Evolutionary conservation across 2,888 invertebrate genomes (phyloP).

Genomic region (Epirrhoe tristata): DNA sequence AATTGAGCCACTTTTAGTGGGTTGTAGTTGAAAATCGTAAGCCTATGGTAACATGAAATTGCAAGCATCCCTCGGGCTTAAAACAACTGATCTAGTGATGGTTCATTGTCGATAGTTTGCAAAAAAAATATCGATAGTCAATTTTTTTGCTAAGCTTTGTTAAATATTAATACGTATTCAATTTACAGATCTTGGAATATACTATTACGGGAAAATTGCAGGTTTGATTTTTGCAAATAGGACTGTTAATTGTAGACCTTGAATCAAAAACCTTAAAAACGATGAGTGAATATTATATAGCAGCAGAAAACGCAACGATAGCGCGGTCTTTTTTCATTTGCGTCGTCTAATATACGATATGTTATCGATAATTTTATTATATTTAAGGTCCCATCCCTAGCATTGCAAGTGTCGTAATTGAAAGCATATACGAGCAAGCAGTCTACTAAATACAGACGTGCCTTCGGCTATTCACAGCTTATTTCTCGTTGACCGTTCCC

Average conservation of each 20-base stretch:
- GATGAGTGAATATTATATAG: too few relatives aligned
- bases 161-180: too few relatives aligned
- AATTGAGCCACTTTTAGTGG: constrained; percentile 15
- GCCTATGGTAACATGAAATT: constrained; percentile 22
- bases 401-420: constrained; percentile 46
- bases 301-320: too few relatives aligned
- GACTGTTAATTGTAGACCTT: too few relatives aligned
- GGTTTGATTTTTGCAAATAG: too few relatives aligned
- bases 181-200: too few relatives aligned
- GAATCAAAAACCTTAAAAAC: too few relatives aligned
- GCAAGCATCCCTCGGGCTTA: constrained; percentile 7
- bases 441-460: constrained; percentile 47
- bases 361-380: constrained; percentile 2
- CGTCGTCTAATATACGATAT: too few relatives aligned
- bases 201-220: too few relatives aligned
- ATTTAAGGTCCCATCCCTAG: constrained; percentile 32
- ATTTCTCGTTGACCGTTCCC: constrained; percentile 9
- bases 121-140: constrained; percentile 2
- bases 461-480: constrained; percentile 44
- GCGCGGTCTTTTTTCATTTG: too few relatives aligned
- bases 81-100: constrained; percentile 8
- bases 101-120: not conserved
- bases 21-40: constrained; percentile 17
- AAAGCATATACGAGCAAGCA: constrained; percentile 42
- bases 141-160: not conserved